Evolutionary conservation across 2,113 vertebrate genomes (phyloP).

Genomic region (Charadrius vociferus): DNA sequence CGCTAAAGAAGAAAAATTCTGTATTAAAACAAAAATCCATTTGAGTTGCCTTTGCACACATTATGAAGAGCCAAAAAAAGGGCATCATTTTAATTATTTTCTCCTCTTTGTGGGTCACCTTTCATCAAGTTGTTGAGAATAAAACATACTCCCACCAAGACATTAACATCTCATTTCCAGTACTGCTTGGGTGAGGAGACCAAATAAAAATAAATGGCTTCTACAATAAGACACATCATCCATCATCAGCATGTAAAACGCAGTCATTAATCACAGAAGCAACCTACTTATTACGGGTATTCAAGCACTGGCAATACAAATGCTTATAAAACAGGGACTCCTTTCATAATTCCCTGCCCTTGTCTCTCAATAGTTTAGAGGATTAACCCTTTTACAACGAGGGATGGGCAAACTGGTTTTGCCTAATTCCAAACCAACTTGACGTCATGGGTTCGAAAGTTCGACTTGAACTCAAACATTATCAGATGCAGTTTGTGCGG

Average conservation of each 20-base stretch:
- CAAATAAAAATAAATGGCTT: conserved; percentile 39
- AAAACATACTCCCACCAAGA: neutral
- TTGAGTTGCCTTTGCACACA: neutral
- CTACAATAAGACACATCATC: conserved; percentile 14
- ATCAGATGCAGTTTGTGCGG: neutral
- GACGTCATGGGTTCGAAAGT: conserved; percentile 61
- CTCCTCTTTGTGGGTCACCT: neutral
- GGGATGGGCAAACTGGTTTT: conserved; percentile 64
- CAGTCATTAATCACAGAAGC: conserved; percentile 7
- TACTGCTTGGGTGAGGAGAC: conserved; percentile 7
- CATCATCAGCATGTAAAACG: neutral
- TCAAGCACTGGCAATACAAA: conserved; percentile 42
- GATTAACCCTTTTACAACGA: conserved; percentile 61
- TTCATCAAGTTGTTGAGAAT: neutral
- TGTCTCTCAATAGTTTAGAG: conserved; percentile 40
- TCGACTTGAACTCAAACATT: neutral
- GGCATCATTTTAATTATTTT: neutral
- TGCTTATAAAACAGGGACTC: conserved; percentile 33
- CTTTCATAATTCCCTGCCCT: conserved; percentile 46
- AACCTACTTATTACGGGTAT: conserved; percentile 55
- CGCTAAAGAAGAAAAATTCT: neutral
- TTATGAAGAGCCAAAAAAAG: neutral
- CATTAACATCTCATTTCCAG: neutral
- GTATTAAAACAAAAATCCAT: accelerated
- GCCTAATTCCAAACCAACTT: conserved; percentile 55